A percentile compares a stretch with the other conserved stretches of the same genome.
phyloP scores from a whole-genome alignment of 2,113 vertebrate genomes.

The Hippocampus guttulatus region DNA sequence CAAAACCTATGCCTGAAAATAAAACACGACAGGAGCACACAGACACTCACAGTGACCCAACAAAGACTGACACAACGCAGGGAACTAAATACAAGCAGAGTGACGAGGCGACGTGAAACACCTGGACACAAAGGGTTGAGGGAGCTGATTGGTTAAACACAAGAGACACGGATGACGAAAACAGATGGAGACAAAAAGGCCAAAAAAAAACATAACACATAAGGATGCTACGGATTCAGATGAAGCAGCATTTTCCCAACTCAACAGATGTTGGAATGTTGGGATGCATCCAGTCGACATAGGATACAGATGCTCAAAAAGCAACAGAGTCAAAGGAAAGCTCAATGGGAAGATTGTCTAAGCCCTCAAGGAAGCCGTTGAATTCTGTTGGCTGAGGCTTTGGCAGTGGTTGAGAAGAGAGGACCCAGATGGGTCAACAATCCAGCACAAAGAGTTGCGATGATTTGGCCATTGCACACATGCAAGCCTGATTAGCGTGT shows the following conservation, averaged over 20 bases:
- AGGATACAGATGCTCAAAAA: not conserved
- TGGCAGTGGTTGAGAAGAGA: not conserved
- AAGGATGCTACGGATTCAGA: not conserved
- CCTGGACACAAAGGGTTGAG: no score
- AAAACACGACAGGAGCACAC: no score
- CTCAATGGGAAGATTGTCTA: not conserved
- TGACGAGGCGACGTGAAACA: no score
- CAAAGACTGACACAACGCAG: no score
- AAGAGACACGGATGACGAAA: no score
- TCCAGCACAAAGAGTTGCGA: not conserved
- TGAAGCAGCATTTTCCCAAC: not conserved
- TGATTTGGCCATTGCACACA: not conserved
- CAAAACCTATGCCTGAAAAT: no score
- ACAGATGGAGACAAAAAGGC: no score
- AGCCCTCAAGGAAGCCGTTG: not conserved
- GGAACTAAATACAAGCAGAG: no score
- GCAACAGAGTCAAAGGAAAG: not conserved
- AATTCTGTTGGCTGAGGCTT: not conserved
- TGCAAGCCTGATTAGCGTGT: not conserved
- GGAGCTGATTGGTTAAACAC: no score
- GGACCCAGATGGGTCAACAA: not conserved
- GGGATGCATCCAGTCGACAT: not conserved
- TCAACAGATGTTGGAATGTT: not conserved
- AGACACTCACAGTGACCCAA: no score
- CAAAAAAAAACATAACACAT: no score